phyloP scores from a whole-genome alignment of 2,888 invertebrate species.

The Andrena trimmerana region DNA sequence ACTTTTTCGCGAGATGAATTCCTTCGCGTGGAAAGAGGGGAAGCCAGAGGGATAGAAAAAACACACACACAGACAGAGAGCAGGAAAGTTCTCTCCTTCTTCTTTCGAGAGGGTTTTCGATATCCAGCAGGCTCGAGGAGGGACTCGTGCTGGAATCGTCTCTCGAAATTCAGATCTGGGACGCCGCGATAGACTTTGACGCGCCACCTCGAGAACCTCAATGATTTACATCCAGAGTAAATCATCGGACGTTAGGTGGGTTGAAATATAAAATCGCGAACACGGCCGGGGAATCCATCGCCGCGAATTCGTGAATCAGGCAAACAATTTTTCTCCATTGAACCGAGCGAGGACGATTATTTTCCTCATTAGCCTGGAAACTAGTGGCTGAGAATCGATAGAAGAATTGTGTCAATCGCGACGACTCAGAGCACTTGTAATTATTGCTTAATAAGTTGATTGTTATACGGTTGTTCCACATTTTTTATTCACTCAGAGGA shows the following conservation, averaged over 20 bases:
- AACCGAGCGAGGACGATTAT: conserved; percentile 2
- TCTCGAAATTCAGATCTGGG: conserved; percentile 65
- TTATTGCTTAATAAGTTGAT: too few relatives aligned
- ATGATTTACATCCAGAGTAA: conserved; percentile 69
- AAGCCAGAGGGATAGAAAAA: conserved; percentile 4
- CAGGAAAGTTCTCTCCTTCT: conserved; percentile 39
- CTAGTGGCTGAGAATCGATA: not conserved
- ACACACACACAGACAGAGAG: not conserved
- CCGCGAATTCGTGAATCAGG: too few relatives aligned
- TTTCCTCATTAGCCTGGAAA: conserved; percentile 30
- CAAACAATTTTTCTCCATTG: conserved; percentile 19
- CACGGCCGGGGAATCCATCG: not conserved
- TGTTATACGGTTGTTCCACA: too few relatives aligned
- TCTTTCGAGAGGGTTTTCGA: conserved; percentile 38
- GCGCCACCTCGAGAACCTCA: conserved; percentile 20
- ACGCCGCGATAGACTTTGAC: conserved; percentile 51
- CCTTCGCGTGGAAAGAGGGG: conserved; percentile 28
- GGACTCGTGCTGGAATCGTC: conserved; percentile 55
- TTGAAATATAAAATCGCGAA: conserved; percentile 46
- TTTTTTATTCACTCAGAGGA: too few relatives aligned
- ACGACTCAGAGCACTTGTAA: too few relatives aligned
- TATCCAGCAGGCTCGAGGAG: conserved; percentile 32
- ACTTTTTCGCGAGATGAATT: conserved; percentile 66
- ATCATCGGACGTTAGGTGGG: conserved; percentile 62
- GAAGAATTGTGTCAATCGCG: too few relatives aligned